Percentiles rank a stretch among this genome's conserved stretches.
Evolutionary conservation across 2,888 invertebrate species (phyloP).

Genomic region (Apamea monoglypha): DNA sequence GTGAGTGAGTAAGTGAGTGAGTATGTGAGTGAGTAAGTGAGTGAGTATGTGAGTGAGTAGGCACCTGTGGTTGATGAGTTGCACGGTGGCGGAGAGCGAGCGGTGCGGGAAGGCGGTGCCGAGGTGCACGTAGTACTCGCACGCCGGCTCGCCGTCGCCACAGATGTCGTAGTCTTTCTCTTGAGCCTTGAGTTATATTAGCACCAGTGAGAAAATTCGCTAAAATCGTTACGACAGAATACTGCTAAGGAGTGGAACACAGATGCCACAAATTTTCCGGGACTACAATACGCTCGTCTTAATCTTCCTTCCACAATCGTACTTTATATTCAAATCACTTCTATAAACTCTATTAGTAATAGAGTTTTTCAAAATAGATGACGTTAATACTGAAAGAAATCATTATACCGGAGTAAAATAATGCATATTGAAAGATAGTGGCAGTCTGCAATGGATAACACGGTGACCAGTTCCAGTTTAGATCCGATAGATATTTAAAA

Average conservation of each 20-base stretch:
- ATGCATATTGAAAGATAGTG: background rate
- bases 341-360: background rate
- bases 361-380: constrained; percentile 4
- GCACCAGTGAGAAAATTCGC: background rate
- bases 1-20: background rate
- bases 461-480: background rate
- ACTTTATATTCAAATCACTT: constrained; percentile 4
- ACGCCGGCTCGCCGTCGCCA: constrained; percentile 77
- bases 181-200: constrained; percentile 73
- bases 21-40: too few species aligned
- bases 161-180: constrained; percentile 83
- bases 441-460: background rate
- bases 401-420: background rate
- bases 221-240: background rate
- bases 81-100: constrained; percentile 73
- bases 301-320: background rate
- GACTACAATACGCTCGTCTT: background rate
- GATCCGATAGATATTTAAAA: constrained; percentile 15
- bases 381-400: background rate
- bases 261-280: background rate
- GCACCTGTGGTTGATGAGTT: constrained; percentile 80
- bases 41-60: background rate
- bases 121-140: constrained; percentile 80
- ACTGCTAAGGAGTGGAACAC: background rate
- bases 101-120: constrained; percentile 80